Evolutionary conservation across 2,113 vertebrate species (phyloP).

Genomic region (Lamprologus sp.): DNA sequence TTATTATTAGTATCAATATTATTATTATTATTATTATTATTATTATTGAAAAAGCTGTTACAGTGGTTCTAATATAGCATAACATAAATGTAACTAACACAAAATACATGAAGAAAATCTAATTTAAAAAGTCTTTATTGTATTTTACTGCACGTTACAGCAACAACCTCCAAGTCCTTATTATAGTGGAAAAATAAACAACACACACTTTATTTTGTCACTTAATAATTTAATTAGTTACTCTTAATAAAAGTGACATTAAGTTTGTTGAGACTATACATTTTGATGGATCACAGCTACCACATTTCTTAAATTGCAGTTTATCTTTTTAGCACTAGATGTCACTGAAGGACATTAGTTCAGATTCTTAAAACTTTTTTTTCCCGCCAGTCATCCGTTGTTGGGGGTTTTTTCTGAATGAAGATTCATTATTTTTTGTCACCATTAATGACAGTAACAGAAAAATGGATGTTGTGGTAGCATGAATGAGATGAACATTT

Average conservation of each 20-base stretch:
- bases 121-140: not conserved
- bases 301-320: not conserved
- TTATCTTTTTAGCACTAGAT: conserved; percentile 9
- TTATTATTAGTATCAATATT: not conserved
- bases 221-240: not conserved
- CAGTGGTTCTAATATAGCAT: not conserved
- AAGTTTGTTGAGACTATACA: not conserved
- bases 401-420: accelerated
- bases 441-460: not conserved
- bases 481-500: not conserved
- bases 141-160: not conserved
- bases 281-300: accelerated
- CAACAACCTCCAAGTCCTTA: not conserved
- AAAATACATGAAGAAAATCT: not conserved
- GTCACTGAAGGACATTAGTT: not conserved
- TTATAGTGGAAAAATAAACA: not conserved
- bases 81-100: not conserved
- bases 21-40: not conserved
- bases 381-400: not conserved
- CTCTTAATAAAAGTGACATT: not conserved
- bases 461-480: not conserved
- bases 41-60: not conserved
- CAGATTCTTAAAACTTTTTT: not conserved
- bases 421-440: not conserved
- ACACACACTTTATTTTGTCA: not conserved